Percentiles rank a stretch among this genome's conserved stretches.
phyloP scores from a whole-genome alignment of 2,797 vertebrate genomes.

The Argentina silus region DNA sequence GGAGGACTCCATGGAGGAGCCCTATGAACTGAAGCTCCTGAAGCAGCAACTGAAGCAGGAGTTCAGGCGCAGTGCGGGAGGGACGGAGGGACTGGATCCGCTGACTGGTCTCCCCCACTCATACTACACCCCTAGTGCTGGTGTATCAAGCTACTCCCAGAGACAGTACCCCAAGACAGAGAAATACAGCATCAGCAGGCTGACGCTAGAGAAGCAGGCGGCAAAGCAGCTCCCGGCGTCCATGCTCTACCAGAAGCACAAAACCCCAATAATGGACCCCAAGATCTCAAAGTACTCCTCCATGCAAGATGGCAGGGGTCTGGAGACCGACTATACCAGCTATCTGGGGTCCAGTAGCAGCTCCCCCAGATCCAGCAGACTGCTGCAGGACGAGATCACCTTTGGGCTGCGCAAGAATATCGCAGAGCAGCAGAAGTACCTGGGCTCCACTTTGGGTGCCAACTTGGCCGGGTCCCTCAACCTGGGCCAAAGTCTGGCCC shows the following conservation, averaged over 20 bases:
- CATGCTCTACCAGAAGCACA: conserved; percentile 96
- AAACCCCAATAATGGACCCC: conserved; percentile 88
- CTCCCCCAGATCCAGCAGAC: conserved; percentile 89
- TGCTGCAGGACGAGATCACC: conserved; percentile 96
- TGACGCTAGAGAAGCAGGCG: conserved; percentile 97
- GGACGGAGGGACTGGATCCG: conserved; percentile 89
- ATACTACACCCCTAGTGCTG: conserved; percentile 86
- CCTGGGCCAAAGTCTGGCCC: conserved; percentile 83
- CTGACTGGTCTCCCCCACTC: conserved; percentile 91
- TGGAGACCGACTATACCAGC: conserved; percentile 91
- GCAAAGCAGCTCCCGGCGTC: conserved; percentile 95
- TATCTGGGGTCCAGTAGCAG: conserved; percentile 89
- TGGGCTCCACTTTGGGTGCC: conserved; percentile 86
- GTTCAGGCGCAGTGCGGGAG: conserved; percentile 90
- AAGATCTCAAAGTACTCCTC: conserved; percentile 94
- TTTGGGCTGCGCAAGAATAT: conserved; percentile 98
- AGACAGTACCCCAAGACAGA: conserved; percentile 94
- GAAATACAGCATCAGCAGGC: conserved; percentile 96
- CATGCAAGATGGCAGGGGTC: conserved; percentile 88
- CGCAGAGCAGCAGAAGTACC: conserved; percentile 96
- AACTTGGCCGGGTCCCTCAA: conserved; percentile 89
- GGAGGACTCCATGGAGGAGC: conserved; percentile 97
- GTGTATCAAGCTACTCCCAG: conserved; percentile 81
- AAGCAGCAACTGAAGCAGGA: conserved; percentile 99
- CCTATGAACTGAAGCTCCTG: conserved; percentile 96